A percentile compares a stretch with the other conserved stretches of the same genome.
phyloP scores from a whole-genome alignment of 30 jellyfish, hydroid and myxozoan species.

The Mastigias papua region DNA sequence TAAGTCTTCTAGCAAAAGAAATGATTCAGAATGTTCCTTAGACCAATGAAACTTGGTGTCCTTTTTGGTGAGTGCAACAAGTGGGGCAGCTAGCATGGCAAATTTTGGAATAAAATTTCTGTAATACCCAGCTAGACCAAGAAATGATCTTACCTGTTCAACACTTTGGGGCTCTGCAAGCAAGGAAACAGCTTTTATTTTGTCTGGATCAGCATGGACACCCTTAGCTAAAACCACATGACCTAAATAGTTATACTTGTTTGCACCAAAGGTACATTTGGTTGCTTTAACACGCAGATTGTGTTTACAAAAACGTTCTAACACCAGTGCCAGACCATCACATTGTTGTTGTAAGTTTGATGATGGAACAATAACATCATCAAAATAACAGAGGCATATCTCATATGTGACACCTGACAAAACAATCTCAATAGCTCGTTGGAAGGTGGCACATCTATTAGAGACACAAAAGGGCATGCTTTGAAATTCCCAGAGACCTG shows the following conservation, averaged over 20 bases:
- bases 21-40: neutral
- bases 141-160: slow-evolving; percentile 42
- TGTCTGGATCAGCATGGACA: slow-evolving; percentile 43
- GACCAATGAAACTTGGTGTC: neutral
- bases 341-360: slow-evolving; percentile 31
- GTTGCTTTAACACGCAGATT: slow-evolving; percentile 40
- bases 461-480: slow-evolving; percentile 75
- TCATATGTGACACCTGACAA: slow-evolving; percentile 60
- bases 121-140: slow-evolving; percentile 61
- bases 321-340: slow-evolving; percentile 7
- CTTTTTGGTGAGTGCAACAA: slow-evolving; percentile 9
- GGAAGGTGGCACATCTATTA: slow-evolving; percentile 66
- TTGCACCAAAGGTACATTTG: slow-evolving; percentile 54
- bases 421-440: slow-evolving; percentile 73
- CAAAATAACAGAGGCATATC: slow-evolving; percentile 61
- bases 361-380: slow-evolving; percentile 54
- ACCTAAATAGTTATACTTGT: slow-evolving; percentile 32
- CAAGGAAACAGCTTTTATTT: slow-evolving; percentile 29
- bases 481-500: slow-evolving; percentile 56
- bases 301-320: slow-evolving; percentile 21
- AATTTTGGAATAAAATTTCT: slow-evolving; percentile 46
- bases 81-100: slow-evolving; percentile 44
- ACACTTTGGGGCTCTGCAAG: slow-evolving; percentile 25
- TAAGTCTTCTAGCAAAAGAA: neutral
- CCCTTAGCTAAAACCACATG: slow-evolving; percentile 43